A percentile compares a stretch with the other conserved stretches of the same genome.
These are phyloP conservation scores for Lepidurus couesii DNA, from an alignment of 1,140 invertebrate species.

Conservation along the genomic window DNA sequence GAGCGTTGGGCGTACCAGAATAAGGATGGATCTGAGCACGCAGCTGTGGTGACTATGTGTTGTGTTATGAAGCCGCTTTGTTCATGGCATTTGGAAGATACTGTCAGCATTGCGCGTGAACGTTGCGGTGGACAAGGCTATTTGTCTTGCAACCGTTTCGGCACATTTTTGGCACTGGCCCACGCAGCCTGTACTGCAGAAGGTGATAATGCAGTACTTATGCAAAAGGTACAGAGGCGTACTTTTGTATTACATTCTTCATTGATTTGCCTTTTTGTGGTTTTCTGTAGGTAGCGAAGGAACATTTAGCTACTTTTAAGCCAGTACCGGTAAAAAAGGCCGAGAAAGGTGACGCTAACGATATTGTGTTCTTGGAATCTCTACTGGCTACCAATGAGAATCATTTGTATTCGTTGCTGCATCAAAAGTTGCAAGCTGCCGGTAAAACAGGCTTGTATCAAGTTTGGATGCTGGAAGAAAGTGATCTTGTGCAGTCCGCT, in stretches of 20 bases:
- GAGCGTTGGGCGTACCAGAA: conserved; percentile 41
- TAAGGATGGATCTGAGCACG: conserved; percentile 41
- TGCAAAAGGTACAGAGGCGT: conserved; percentile 41
- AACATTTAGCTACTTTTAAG: conserved; percentile 39
- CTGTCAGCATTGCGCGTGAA: conserved; percentile 41
- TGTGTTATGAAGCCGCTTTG: conserved; percentile 44
- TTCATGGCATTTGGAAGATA: conserved; percentile 42
- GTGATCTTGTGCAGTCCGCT: conserved; percentile 42
- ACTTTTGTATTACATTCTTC: neutral
- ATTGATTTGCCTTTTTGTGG: conserved; percentile 21
- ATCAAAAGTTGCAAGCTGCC: conserved; percentile 39
- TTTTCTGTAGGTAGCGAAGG: conserved; percentile 40
- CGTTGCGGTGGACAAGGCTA: conserved; percentile 45
- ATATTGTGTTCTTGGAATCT: conserved; percentile 37
- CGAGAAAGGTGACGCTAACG: conserved; percentile 32
- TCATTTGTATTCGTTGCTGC: conserved; percentile 38
- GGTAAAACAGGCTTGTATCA: conserved; percentile 41
- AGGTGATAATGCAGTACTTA: conserved; percentile 44
- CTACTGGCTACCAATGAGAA: conserved; percentile 40
- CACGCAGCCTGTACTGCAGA: conserved; percentile 45
- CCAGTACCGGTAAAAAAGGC: conserved; percentile 30
- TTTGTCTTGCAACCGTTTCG: conserved; percentile 43
- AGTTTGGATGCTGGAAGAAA: conserved; percentile 43
- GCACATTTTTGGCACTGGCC: conserved; percentile 41
- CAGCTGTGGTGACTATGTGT: conserved; percentile 43